Evolutionary conservation across 1,140 invertebrate genomes (phyloP), one percentile per base, ranked within the genome.

Genomic region (Galleria mellonella): DNA sequence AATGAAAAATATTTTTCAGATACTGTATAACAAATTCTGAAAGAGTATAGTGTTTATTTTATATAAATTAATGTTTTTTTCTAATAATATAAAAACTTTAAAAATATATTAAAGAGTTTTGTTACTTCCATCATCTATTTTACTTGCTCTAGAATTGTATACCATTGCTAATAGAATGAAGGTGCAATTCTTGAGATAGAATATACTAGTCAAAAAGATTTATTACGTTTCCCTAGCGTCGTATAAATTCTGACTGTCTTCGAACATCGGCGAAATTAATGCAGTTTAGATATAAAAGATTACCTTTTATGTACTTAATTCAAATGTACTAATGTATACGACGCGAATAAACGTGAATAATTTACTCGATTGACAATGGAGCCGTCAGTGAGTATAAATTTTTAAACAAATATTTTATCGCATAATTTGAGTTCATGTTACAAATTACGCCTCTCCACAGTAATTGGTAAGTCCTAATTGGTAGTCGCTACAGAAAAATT

Each of bases 401-500:
- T 23, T 23, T 23, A 23, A 2, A 2, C 17, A 23, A 23, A 23
- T 23, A 23, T 23, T 23, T 23, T 55, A 38, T 38, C 42, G 38
- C 45, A 58, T 40, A 62, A 58, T 57, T 63, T 37, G 33, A 58
- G 62, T 61, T 68, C 61, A 56, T 53, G 54, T 75, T 72, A 73
- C 70, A 73, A 73, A 73, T 68, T 61, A 45, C 45, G 52, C 51
- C 54, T 67, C 55, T 58, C 46, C 52, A 48, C 52, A 52, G 64
- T 75, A 78, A 78, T 78, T 75, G 69, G 74, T 63, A 62, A 68
- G 64, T 51, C 60, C 59, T 75, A 78, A 75, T 72, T 75, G 60
- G 72, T 70, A 65, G 68, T 68, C 68, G 60, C 70, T 68, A 61
- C 62, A 68, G 73, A 73, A 72, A 75, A 77, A 81, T 77, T 74